Evolutionary conservation across 2,797 vertebrate species (phyloP), one percentile per base, ranked within the genome.

Genomic region (Danionella dracula): DNA sequence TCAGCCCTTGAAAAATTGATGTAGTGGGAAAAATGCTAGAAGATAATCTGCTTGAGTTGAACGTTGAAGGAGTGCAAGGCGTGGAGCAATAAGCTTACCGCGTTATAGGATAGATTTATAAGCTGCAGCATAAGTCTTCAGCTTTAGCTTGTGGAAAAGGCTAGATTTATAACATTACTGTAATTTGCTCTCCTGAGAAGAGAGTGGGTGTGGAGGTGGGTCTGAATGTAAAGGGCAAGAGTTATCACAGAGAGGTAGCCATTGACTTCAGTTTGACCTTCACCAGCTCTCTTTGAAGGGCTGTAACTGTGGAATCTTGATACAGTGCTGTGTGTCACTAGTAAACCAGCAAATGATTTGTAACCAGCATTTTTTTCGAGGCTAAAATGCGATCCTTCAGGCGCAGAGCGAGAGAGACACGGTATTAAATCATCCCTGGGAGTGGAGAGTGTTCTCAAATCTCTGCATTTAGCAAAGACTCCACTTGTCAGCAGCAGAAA

Each of bases 231-330:
- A 71, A 64, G 58, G 29, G 12, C 51, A 53, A 12, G 23, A 17
- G 19, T 56, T 58, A 34, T 68, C 41, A 32, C 20, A 27, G 19
- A 40, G 32, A 16, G 55, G 15, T 20, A 45, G 34, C 48, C 19
- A 5, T 5, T 16, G 6, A 45, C 46, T 54, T 71, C 44, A 66
- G n/a, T 57, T 15, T 72, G 62, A 75, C 59, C 48, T 70, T 66
- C 44, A 72, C 5, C 15, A 31, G 21, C 19, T 59, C 13, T 16
- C 17, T 57, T 61, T 31, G 55, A 41, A 31, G 12, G 12, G 37
- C 56, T 50, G 29, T n/a, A 29, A 9, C 23, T 37, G 34, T 40
- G 31, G 10, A n/a, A 60, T 61, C 45, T 69, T 20, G 16, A 49
- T 21, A 61, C 23, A 6, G 23, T 27, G 23, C 23, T n/a, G n/a